phyloP scores from a whole-genome alignment of 2,797 vertebrate genomes.

The Podarcis lilfordi region DNA sequence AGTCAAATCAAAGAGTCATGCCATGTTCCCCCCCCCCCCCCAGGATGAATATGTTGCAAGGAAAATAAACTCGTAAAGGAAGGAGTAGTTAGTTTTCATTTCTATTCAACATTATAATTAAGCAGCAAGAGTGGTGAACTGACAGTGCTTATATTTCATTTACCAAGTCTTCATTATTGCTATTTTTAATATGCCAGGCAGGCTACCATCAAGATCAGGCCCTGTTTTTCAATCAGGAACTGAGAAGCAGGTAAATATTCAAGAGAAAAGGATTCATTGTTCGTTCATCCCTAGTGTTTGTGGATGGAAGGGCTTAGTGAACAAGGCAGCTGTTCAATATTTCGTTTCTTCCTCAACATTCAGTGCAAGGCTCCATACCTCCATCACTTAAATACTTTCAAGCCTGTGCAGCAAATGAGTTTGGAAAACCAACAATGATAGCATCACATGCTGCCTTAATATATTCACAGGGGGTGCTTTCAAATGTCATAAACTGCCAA shows the following conservation, averaged over 20 bases:
- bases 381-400: too few relatives aligned
- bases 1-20: background rate
- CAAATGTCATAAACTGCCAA: background rate
- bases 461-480: background rate
- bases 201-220: background rate
- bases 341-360: constrained; percentile 11
- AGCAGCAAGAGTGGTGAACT: background rate
- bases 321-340: background rate
- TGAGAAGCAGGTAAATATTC: background rate
- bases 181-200: background rate
- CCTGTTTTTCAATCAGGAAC: background rate
- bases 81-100: background rate
- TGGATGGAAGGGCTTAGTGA: background rate
- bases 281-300: background rate
- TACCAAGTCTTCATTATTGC: background rate
- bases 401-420: background rate
- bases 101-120: background rate
- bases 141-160: background rate
- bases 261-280: background rate
- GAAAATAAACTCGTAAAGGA: background rate
- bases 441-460: constrained; percentile 34
- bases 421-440: background rate
- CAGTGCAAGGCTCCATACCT: background rate
- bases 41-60: background rate
- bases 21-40: background rate